phyloP scores from a whole-genome alignment of 2,113 vertebrate genomes.

The Nibea albiflora region DNA sequence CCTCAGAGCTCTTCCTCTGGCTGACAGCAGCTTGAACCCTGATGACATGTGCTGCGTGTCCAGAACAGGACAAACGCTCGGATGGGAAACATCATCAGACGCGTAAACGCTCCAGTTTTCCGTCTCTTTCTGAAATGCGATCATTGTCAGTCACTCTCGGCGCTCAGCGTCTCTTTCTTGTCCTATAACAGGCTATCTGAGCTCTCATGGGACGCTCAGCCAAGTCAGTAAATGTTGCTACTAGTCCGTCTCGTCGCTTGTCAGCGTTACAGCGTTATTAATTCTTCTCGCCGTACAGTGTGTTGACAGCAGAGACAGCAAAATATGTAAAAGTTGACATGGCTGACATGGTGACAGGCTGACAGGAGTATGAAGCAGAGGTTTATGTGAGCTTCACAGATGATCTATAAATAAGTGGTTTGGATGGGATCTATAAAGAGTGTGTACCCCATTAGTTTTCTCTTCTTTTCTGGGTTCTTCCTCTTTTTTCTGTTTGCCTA shows the following conservation, averaged over 20 bases:
- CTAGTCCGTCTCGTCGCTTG: constrained; percentile 57
- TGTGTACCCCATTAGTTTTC: constrained; percentile 62
- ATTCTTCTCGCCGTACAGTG: constrained; percentile 49
- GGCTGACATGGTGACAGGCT: constrained; percentile 67
- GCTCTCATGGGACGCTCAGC: constrained; percentile 53
- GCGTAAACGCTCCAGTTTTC: neutral
- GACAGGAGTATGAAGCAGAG: constrained; percentile 58
- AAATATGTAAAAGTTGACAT: constrained; percentile 69
- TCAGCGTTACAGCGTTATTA: constrained; percentile 66
- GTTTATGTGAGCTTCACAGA: constrained; percentile 57
- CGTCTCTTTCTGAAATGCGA: constrained; percentile 14
- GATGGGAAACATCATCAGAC: neutral
- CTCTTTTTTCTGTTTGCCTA: constrained; percentile 22
- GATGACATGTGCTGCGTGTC: too few relatives aligned
- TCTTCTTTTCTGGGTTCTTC: constrained; percentile 36
- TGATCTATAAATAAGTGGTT: constrained; percentile 73
- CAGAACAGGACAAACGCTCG: too few relatives aligned
- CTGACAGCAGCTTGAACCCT: too few relatives aligned
- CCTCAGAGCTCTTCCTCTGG: too few relatives aligned
- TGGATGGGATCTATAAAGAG: constrained; percentile 63
- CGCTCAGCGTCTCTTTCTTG: constrained; percentile 12
- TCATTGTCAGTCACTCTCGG: constrained; percentile 40
- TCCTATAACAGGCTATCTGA: constrained; percentile 21
- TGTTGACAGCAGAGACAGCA: constrained; percentile 68
- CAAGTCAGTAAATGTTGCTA: constrained; percentile 42